Conservation (phyloP, 2,113 vertebrate genomes). For the Lampris megalopsis region DNA sequence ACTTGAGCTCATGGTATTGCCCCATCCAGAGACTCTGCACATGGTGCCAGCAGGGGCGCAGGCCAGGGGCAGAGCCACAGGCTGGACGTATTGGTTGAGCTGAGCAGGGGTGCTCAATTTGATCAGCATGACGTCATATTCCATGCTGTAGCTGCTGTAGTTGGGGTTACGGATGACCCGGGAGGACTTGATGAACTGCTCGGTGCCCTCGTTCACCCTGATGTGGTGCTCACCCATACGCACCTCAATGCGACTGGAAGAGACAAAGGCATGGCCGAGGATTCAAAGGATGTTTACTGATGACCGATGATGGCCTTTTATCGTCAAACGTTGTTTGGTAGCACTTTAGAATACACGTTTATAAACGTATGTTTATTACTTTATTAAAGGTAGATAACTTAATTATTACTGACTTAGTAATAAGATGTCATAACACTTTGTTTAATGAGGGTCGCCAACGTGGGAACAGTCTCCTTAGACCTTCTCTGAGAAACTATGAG, state of each 20-base stretch:
- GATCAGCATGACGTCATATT: slow-evolving; percentile 84
- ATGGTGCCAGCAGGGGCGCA: slow-evolving; percentile 67
- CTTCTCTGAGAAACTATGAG: too few species aligned
- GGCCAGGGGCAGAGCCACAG: slow-evolving; percentile 63
- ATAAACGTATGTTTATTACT: too few species aligned
- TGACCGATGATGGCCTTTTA: neutral
- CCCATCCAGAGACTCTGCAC: slow-evolving; percentile 84
- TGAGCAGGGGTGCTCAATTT: slow-evolving; percentile 43
- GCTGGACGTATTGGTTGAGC: slow-evolving; percentile 57
- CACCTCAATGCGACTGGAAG: slow-evolving; percentile 48
- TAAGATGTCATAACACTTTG: too few species aligned
- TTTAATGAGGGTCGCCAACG: too few species aligned
- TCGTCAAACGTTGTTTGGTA: too few species aligned
- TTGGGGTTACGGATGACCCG: slow-evolving; percentile 54
- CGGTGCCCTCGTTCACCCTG: slow-evolving; percentile 32
- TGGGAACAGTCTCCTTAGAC: too few species aligned
- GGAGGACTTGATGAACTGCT: slow-evolving; percentile 45
- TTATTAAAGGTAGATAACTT: too few species aligned
- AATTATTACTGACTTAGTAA: too few species aligned
- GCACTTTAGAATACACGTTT: too few species aligned
- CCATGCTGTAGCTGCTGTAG: slow-evolving; percentile 59
- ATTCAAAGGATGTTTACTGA: neutral
- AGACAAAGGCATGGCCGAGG: neutral
- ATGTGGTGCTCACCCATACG: slow-evolving; percentile 74
- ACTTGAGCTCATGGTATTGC: slow-evolving; percentile 69